Evolutionary conservation across 2,113 vertebrate species (phyloP), one percentile per base, ranked within the genome.

Genomic region (Spheniscus mendiculus): DNA sequence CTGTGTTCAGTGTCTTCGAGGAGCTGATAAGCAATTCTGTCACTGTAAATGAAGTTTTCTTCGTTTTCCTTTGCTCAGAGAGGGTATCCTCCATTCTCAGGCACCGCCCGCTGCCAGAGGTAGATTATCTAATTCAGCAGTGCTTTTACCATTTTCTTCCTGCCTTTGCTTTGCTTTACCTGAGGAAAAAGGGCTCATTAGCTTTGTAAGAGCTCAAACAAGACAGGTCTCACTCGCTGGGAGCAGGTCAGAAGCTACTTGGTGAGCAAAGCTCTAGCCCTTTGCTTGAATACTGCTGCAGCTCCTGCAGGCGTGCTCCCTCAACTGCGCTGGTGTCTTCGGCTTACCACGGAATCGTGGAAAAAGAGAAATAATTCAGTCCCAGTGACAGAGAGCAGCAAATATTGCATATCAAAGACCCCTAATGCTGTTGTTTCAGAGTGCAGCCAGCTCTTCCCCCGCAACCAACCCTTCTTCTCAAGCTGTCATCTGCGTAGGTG

Each of bases 291-390:
- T 29, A 23, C 6, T 7, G 44, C 62, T 83, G 61, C 29, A 84
- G 42, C 65, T 82, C 10, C 1, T 7, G 11, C 25, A 44, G 56
- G 38, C 2, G 3, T 22, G 40, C 34, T 87, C 38, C 77, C 40
- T 67, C 59, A 44, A 1, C 44, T 30, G 22, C 14, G 42, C 61
- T 61, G 32, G 53, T 15, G 5, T 18, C 44, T 76, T 87, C 8
- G 18, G 20, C 47, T 89, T 72, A 16, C 3, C 50, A 49, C 0
- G 1, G 50, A 70, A 29, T 53, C 1, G 1, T 1, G 4, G 58
- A 59, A 79, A 61, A 63, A 55, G 44, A 63, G 21, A 83, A 80
- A 50, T n/a, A 47, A 77, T 36, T 81, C 44, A 4, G 29, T 74
- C 21, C 4, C 40, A 42, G n/a, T 42, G 55, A 77, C 36, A 66